Evolutionary conservation across 2,113 vertebrate species (phyloP).

Genomic region (Zeus faber): DNA sequence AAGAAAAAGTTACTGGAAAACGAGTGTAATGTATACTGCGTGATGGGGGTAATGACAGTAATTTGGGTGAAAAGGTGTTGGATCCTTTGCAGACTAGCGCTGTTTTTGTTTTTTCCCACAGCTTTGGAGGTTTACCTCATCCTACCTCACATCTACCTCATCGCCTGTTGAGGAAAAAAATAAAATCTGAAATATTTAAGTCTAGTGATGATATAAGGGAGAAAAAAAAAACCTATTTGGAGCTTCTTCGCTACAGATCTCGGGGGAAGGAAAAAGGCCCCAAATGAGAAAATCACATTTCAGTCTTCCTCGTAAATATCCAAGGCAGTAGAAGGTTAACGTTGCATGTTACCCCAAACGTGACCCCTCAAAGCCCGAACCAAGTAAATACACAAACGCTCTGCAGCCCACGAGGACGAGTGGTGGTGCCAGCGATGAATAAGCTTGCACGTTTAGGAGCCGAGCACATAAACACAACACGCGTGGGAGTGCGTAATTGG

Average conservation of each 20-base stretch:
- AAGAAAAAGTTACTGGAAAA: not conserved
- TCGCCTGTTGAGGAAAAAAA: constrained; percentile 20
- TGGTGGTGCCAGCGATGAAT: constrained; percentile 26
- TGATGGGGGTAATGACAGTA: constrained; percentile 1
- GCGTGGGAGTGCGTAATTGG: too few species aligned
- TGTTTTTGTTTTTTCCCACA: constrained; percentile 25
- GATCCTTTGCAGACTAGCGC: constrained; percentile 20
- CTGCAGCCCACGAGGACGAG: constrained; percentile 4
- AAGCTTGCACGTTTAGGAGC: constrained; percentile 21
- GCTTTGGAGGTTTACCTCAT: constrained; percentile 12
- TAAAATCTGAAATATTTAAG: not conserved
- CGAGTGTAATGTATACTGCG: constrained; percentile 4
- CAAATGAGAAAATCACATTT: constrained; percentile 45
- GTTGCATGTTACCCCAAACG: constrained; percentile 13
- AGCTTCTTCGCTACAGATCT: constrained; percentile 11
- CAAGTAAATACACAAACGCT: constrained; percentile 37
- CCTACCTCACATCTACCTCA: constrained; percentile 13
- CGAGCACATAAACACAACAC: too few species aligned
- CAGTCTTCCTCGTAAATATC: constrained; percentile 43
- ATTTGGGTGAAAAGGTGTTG: not conserved
- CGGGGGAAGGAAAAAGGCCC: constrained; percentile 19
- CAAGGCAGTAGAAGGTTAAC: constrained; percentile 23
- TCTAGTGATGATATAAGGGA: not conserved
- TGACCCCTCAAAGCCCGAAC: constrained; percentile 39
- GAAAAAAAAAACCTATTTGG: not conserved